Conservation (phyloP, 2,797 vertebrate species). For the Podargus strigoides region DNA sequence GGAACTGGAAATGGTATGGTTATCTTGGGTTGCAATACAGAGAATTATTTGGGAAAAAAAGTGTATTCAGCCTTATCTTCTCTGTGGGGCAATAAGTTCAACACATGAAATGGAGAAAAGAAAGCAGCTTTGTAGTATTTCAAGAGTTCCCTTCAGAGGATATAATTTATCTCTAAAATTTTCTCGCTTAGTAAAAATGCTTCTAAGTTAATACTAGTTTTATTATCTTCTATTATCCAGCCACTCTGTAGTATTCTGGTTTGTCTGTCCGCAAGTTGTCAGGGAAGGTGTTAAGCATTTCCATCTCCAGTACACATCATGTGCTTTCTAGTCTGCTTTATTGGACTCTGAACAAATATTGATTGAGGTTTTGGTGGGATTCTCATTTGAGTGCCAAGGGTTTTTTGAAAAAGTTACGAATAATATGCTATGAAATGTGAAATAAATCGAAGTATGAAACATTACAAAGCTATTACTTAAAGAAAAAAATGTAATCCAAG, state of each 20-base stretch:
- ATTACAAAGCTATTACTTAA: not conserved
- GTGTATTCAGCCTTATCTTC: not conserved
- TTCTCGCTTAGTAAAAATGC: not conserved
- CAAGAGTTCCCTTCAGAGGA: not conserved
- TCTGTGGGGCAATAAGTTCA: not conserved
- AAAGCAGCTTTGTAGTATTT: not conserved
- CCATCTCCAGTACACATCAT: not conserved
- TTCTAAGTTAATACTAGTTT: not conserved
- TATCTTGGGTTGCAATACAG: not conserved
- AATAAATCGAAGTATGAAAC: not conserved
- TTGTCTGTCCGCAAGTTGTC: not conserved
- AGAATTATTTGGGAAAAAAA: not conserved
- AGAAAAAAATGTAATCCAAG: not conserved
- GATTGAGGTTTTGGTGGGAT: not conserved
- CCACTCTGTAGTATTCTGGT: not conserved
- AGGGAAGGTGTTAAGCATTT: not conserved
- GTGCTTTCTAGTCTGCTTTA: not conserved
- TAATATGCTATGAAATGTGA: not conserved
- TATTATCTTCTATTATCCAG: not conserved
- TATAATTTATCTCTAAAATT: not conserved
- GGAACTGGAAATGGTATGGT: not conserved
- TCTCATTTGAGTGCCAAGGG: not conserved
- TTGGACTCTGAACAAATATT: not conserved
- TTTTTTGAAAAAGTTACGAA: not conserved
- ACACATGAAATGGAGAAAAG: not conserved